Percentiles rank a stretch among this genome's conserved stretches.
Conservation (phyloP, 2,113 vertebrate species). For the Zeus faber region DNA sequence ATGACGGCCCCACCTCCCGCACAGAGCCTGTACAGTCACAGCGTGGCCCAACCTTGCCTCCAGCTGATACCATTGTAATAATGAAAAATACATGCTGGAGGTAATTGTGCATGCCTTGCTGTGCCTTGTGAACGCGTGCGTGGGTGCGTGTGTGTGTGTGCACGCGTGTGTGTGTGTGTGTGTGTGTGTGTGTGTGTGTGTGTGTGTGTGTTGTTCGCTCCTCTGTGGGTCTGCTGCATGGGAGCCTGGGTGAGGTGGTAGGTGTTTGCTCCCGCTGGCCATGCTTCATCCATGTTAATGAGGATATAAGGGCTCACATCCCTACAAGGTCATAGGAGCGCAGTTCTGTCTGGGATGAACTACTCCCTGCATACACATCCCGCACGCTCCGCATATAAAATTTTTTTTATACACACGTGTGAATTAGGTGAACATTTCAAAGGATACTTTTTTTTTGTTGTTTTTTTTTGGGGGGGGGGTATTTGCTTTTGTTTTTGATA, state of each 20-base stretch:
- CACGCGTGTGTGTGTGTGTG: not conserved
- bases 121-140: constrained; percentile 1
- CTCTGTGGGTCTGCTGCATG: constrained; percentile 12
- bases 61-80: constrained; percentile 50
- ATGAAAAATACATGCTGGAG: constrained; percentile 51
- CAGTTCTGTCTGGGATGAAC: constrained; percentile 46
- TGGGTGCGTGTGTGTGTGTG: not conserved
- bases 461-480: too few species aligned
- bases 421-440: too few species aligned
- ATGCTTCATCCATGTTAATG: constrained; percentile 63
- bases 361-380: constrained; percentile 33
- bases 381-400: constrained; percentile 31
- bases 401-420: too few species aligned
- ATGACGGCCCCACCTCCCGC: constrained; percentile 48
- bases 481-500: too few species aligned
- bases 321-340: constrained; percentile 54
- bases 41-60: constrained; percentile 46
- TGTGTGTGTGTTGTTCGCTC: not conserved
- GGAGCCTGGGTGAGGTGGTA: constrained; percentile 22
- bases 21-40: constrained; percentile 31
- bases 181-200: not conserved
- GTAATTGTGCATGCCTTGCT: not conserved
- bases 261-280: constrained; percentile 38
- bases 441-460: too few species aligned
- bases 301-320: constrained; percentile 42